Base-by-base conservation (phyloP, 2,797 vertebrate genomes). In the Coregonus suidteri region DNA sequence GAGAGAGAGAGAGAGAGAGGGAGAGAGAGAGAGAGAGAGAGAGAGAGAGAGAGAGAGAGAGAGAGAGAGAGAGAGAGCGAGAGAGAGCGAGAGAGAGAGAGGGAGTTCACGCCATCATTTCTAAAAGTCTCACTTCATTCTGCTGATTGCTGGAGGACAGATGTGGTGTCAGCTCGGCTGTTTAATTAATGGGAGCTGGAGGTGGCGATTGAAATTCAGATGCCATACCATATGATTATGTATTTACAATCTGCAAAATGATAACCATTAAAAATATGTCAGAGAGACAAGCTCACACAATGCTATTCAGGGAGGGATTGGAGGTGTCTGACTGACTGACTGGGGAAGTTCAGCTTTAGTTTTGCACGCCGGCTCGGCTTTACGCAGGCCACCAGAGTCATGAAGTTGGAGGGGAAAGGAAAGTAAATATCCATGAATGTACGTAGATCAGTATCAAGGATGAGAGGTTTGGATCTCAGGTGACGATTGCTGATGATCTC, bases 161-260 rank as follows among this genome's bases (percentile, higher is more conserved):
- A 71, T 84, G 35, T 3, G 6, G 72, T 65, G 73, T 79, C 16
- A 18, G 87, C 75, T 71, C 77, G 87, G 83, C 87, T 90, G 88
- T 80, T 91, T 88, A 88, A 91, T 93, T 92, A 90, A 84, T 81
- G 75, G 66, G 77, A 81, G 83, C 85, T 82, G 82, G 88, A 92
- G 90, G 90, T 88, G 89, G 84, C 6, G 77, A 82, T 66, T 77
- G 78, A 85, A 86, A 83, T 86, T 82, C 80, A 84, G 88, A 83
- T 81, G 68, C 0, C 56, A 78, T 76, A 71, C 67, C 82, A 80
- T 77, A 54, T n/a, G 74, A 84, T 84, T 90, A 85, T 71, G 68
- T 86, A 86, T 81, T 82, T 88, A 85, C 79, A 84, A 83, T 82
- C 87, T 80, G 73, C 75, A 71, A 86, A 89, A 76, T 82, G 81